These are phyloP conservation scores for Hapalemur alaotrensis DNA, from an alignment of 2,797 vertebrate species.

Conservation along the genomic window DNA sequence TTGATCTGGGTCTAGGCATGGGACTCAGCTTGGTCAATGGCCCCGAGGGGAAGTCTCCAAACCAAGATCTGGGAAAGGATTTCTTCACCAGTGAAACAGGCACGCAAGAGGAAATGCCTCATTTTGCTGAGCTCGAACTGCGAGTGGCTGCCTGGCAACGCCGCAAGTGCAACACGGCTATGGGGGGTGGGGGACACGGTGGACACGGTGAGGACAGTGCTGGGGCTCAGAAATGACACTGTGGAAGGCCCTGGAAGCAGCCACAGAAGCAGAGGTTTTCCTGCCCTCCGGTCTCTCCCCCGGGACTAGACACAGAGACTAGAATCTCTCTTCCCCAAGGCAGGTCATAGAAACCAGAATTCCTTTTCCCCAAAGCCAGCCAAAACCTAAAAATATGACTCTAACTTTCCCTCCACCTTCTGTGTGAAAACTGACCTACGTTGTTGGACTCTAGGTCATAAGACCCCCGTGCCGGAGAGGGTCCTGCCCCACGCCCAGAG, in stretches of 20 bases:
- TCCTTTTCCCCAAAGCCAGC: neutral
- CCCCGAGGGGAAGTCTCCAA: neutral
- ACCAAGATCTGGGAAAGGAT: neutral
- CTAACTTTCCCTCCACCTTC: neutral
- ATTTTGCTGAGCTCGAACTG: neutral
- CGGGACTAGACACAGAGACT: neutral
- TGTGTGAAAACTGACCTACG: neutral
- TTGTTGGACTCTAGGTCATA: neutral
- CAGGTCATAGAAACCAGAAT: neutral
- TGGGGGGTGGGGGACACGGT: too few species aligned
- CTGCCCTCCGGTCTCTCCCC: too few species aligned
- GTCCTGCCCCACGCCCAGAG: neutral
- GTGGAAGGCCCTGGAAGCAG: neutral
- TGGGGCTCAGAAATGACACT: neutral
- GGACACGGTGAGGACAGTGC: neutral
- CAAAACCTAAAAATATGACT: neutral
- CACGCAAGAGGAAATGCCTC: neutral
- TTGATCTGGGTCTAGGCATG: neutral
- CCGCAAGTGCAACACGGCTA: fast-evolving
- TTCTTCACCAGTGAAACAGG: neutral
- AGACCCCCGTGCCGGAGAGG: neutral
- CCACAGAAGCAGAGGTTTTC: neutral
- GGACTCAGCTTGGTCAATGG: neutral
- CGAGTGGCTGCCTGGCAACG: neutral
- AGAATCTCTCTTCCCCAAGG: neutral